Percentiles rank a stretch among this genome's conserved stretches.
Conservation (phyloP, 37 sponge, comb jelly and placozoan species). For the Eunapius fragilis region DNA sequence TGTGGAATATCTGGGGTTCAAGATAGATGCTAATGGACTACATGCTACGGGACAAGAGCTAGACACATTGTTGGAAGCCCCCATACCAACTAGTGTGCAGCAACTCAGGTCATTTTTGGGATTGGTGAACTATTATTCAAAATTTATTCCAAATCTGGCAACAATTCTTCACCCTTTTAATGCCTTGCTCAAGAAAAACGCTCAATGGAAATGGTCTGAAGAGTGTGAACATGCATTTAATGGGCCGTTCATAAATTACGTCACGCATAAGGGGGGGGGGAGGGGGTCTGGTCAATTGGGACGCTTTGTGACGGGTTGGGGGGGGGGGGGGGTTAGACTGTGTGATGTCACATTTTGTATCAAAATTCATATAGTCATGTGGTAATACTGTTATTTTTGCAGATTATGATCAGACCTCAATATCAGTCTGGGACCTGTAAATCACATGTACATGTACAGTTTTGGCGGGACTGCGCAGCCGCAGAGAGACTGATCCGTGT, state of each 20-base stretch:
- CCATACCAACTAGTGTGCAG: conserved; percentile 24
- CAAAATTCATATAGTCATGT: neutral
- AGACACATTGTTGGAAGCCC: conserved; percentile 21
- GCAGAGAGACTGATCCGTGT: too few relatives aligned
- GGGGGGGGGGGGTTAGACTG: too few relatives aligned
- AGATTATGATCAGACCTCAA: too few relatives aligned
- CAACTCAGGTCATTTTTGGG: conserved; percentile 53
- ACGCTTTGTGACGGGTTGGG: too few relatives aligned
- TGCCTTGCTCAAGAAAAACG: conserved; percentile 2
- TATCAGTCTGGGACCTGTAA: too few relatives aligned
- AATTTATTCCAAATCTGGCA: conserved; percentile 40
- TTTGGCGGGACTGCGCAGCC: too few relatives aligned
- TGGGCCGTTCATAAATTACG: too few relatives aligned
- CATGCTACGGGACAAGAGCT: conserved; percentile 20
- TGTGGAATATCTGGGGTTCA: conserved; percentile 38
- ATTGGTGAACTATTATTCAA: conserved; percentile 47
- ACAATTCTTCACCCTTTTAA: conserved; percentile 38
- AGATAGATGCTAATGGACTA: conserved; percentile 33
- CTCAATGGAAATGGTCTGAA: conserved; percentile 31
- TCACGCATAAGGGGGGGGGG: too few relatives aligned
- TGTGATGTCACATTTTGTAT: too few relatives aligned
- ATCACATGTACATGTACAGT: too few relatives aligned
- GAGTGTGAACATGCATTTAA: conserved; percentile 3
- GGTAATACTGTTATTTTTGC: too few relatives aligned
- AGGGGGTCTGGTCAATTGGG: too few relatives aligned